Evolutionary conservation across 2,888 invertebrate species (phyloP).

Genomic region (Oscheius sp.): DNA sequence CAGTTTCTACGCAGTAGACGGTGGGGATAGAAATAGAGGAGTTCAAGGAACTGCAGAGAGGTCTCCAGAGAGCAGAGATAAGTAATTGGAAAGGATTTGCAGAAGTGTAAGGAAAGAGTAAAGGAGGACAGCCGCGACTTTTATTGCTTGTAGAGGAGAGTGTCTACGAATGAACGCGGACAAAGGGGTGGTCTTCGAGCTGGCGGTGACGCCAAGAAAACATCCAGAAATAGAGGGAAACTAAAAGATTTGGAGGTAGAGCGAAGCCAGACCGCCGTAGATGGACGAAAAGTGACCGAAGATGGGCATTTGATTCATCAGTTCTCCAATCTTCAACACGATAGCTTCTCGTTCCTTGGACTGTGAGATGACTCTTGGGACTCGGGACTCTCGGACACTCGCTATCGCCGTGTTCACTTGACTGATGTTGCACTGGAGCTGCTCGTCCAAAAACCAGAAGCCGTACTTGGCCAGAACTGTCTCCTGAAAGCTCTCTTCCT

Average conservation of each 20-base stretch:
- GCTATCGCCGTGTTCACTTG: slow-evolving; percentile 50
- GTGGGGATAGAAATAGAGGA: not conserved
- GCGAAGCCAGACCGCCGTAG: slow-evolving; percentile 61
- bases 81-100: slow-evolving; percentile 9
- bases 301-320: slow-evolving; percentile 57
- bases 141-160: no score
- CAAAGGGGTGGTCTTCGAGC: no score
- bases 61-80: not conserved
- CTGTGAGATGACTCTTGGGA: slow-evolving; percentile 52
- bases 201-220: no score
- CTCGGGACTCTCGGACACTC: slow-evolving; percentile 41
- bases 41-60: not conserved
- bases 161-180: no score
- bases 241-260: slow-evolving; percentile 54
- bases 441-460: slow-evolving; percentile 60
- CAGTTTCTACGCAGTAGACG: no score
- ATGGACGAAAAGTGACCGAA: slow-evolving; percentile 60
- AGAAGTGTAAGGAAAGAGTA: not conserved
- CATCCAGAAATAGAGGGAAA: not conserved
- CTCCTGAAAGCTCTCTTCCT: slow-evolving; percentile 28
- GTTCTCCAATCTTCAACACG: slow-evolving; percentile 54
- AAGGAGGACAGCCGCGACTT: no score
- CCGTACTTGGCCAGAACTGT: slow-evolving; percentile 50
- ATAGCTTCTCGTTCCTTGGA: slow-evolving; percentile 58
- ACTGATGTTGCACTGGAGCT: slow-evolving; percentile 43